A percentile compares a stretch with the other conserved stretches of the same genome.
These are phyloP conservation scores for Sceliomorpha sp. DNA, from an alignment of 2,888 invertebrate species.

Conservation along the genomic window DNA sequence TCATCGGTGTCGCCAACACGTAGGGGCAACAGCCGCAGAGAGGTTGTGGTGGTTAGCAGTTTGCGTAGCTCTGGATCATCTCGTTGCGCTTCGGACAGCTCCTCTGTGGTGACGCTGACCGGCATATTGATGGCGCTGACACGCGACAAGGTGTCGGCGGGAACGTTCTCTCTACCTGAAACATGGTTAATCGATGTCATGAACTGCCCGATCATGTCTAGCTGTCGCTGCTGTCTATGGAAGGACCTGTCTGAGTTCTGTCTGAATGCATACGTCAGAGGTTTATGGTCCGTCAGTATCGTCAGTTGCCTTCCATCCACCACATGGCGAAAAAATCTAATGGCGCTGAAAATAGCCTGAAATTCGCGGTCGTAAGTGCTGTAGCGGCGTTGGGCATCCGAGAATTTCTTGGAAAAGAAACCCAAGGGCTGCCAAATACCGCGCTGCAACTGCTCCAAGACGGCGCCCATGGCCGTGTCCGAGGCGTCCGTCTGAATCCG, in stretches of 20 bases:
- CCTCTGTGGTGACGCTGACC: background rate
- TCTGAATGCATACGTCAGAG: background rate
- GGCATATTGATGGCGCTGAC: too few species aligned
- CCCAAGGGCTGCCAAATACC: background rate
- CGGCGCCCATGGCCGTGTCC: too few species aligned
- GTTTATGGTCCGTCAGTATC: background rate
- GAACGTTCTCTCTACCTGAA: background rate
- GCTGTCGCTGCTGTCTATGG: background rate
- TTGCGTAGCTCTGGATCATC: background rate
- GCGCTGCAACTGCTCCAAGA: background rate
- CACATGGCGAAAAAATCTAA: background rate
- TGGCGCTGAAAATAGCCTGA: background rate
- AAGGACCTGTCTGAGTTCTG: background rate
- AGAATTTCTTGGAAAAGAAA: too few species aligned
- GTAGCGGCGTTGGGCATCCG: too few species aligned
- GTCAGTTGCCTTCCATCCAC: background rate
- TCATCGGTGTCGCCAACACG: background rate
- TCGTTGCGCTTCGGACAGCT: slow-evolving; percentile 6
- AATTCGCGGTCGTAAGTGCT: too few species aligned
- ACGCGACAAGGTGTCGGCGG: too few species aligned
- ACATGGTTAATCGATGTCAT: background rate
- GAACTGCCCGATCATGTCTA: too few species aligned
- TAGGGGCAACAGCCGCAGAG: background rate
- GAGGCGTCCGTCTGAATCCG: too few species aligned
- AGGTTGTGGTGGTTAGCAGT: background rate